Evolutionary conservation across 2,888 invertebrate species (phyloP).

Genomic region (Diaphora mendica): DNA sequence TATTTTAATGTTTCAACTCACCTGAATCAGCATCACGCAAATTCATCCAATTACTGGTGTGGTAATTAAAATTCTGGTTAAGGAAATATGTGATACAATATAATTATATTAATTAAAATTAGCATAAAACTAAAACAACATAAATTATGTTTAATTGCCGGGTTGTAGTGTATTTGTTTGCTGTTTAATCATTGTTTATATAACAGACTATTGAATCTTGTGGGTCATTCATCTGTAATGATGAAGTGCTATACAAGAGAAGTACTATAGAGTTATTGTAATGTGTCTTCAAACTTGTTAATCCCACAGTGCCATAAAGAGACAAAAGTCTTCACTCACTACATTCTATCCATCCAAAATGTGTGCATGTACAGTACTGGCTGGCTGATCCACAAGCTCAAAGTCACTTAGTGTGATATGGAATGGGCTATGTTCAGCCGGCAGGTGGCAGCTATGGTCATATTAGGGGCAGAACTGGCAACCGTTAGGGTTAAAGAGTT

Average conservation of each 20-base stretch:
- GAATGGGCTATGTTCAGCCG: no score
- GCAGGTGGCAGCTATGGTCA: no score
- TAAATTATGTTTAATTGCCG: background rate
- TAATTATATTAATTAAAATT: background rate
- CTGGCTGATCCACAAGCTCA: no score
- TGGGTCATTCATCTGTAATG: background rate
- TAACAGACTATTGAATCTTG: background rate
- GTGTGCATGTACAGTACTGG: no score
- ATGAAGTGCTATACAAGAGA: background rate
- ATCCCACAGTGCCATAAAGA: no score
- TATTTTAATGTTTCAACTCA: conserved; percentile 41
- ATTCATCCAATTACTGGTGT: conserved; percentile 97
- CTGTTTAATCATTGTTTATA: background rate
- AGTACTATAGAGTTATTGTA: background rate
- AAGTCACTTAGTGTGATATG: no score
- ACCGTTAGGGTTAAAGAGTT: no score
- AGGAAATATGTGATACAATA: conserved; percentile 45
- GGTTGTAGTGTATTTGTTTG: background rate
- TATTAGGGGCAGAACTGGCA: no score
- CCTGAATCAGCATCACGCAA: conserved; percentile 96
- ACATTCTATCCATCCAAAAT: no score
- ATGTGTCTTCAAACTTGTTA: no score
- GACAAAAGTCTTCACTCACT: no score
- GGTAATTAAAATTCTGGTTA: conserved; percentile 43
- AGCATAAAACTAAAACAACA: background rate